These are phyloP conservation scores for Rhinopithecus roxellana DNA, from an alignment of 2,113 vertebrate species.

Conservation along the genomic window DNA sequence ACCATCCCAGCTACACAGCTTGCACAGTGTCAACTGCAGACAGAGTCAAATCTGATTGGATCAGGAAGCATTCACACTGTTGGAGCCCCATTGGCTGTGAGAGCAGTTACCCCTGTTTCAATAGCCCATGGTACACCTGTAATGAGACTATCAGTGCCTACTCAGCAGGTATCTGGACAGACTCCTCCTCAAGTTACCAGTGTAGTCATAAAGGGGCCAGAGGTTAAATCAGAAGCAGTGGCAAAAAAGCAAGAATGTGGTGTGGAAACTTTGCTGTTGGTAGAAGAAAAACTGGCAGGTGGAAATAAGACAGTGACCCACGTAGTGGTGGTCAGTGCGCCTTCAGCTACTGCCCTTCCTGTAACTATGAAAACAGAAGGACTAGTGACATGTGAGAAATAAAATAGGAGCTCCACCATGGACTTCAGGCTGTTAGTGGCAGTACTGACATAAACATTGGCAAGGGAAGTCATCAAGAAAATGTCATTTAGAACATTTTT, in stretches of 20 bases:
- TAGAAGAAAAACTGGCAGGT: slow-evolving; percentile 85
- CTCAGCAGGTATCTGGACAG: slow-evolving; percentile 72
- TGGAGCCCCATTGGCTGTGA: slow-evolving; percentile 90
- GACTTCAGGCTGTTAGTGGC: slow-evolving; percentile 68
- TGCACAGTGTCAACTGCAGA: slow-evolving; percentile 93
- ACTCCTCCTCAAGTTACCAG: slow-evolving; percentile 87
- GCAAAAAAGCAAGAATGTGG: slow-evolving; percentile 85
- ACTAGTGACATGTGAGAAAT: slow-evolving; percentile 79
- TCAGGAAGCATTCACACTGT: slow-evolving; percentile 91
- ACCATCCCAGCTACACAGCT: slow-evolving; percentile 95
- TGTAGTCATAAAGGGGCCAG: slow-evolving; percentile 89
- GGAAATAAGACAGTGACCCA: slow-evolving; percentile 88
- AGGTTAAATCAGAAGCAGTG: slow-evolving; percentile 84
- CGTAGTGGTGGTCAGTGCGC: slow-evolving; percentile 86
- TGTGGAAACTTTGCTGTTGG: slow-evolving; percentile 85
- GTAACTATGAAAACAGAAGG: slow-evolving; percentile 84
- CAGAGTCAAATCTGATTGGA: slow-evolving; percentile 84
- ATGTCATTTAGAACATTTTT: slow-evolving; percentile 79
- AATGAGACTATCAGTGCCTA: slow-evolving; percentile 92
- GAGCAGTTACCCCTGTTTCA: slow-evolving; percentile 88
- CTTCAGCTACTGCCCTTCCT: slow-evolving; percentile 86
- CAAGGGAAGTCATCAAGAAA: slow-evolving; percentile 66
- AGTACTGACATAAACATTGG: slow-evolving; percentile 76
- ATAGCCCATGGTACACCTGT: slow-evolving; percentile 90
- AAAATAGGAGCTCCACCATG: slow-evolving; percentile 42